Evolutionary conservation across 2,797 vertebrate species (phyloP), one percentile per base, ranked within the genome.

Genomic region (Tolypeutes matacus): DNA sequence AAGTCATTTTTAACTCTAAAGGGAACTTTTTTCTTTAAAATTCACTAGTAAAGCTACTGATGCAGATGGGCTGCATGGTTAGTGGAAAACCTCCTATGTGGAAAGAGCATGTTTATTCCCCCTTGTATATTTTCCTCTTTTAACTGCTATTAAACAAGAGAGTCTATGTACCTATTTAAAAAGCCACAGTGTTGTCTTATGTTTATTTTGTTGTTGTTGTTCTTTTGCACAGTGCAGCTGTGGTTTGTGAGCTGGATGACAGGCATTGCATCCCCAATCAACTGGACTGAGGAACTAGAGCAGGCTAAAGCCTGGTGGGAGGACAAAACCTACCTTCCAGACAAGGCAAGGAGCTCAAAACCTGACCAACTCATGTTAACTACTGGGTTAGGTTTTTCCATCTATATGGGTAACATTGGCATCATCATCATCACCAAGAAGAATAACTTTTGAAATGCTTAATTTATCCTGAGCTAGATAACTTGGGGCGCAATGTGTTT

Each of bases 81-180:
- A 84, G 82, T 97, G 91, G 93, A 83, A 97, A 95, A 29, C 93
- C 62, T 96, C 91, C 89, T 83, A 5, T 75, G 90, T 94, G 97
- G 87, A 96, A 95, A 87, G 96, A 97, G 98, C 98, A 98, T 98
- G 98, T 98, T 91, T 96, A 72, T 95, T 96, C 86, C 14, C 46
- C 96, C 91, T 39, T 98, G 97, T 98, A 97, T 96, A 96, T 98
- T 96, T 96, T 97, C 97, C 94, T 95, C 73, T 97, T 97, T 97
- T 97, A 98, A 98, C 96, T 98, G 94, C 98, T 96, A 98, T 98
- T 98, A 98, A 98, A 98, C 91, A 95, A 97, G 94, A 94, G 88
- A 91, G 69, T 95, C 93, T 96, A 72, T 69, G 56, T 91, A 96
- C 97, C 94, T 72, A 93, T 94, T 97, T 80, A 9, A 77, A 29